Conservation (phyloP, 1,140 invertebrate species). For the Drosophila kepulauana region DNA sequence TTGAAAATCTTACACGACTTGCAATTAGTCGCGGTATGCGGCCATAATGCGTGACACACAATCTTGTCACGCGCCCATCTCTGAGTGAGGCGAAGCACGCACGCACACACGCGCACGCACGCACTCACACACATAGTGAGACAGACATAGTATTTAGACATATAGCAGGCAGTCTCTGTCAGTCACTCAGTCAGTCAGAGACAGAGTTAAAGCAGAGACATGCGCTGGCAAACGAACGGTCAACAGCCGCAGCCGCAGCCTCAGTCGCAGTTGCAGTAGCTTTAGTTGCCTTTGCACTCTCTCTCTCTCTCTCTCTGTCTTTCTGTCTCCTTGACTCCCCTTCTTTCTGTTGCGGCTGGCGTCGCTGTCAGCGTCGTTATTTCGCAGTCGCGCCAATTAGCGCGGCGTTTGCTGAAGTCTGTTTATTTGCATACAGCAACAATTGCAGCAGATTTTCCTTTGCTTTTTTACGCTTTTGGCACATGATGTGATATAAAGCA, state of each 20-base stretch:
- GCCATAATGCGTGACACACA: slow-evolving; percentile 13
- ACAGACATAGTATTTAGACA: slow-evolving; percentile 1
- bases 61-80: slow-evolving; percentile 34
- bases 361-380: slow-evolving; percentile 36
- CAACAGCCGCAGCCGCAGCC: slow-evolving; percentile 35
- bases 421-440: slow-evolving; percentile 70
- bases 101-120: background rate
- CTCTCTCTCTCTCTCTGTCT: background rate
- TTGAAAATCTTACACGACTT: background rate
- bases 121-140: background rate
- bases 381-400: slow-evolving; percentile 77
- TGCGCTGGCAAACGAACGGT: slow-evolving; percentile 28
- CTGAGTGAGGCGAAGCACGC: background rate
- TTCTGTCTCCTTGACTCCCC: background rate
- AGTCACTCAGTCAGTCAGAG: slow-evolving; percentile 27
- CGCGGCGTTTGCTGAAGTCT: slow-evolving; percentile 57
- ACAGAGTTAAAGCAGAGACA: slow-evolving; percentile 6
- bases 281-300: slow-evolving; percentile 22
- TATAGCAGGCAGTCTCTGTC: slow-evolving; percentile 38
- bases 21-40: slow-evolving; percentile 1
- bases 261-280: slow-evolving; percentile 19
- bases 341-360: slow-evolving; percentile 28
- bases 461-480: slow-evolving; percentile 47
- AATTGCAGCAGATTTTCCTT: slow-evolving; percentile 48
- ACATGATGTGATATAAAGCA: slow-evolving; percentile 64